Evolutionary conservation across 2,113 vertebrate genomes (phyloP).

Genomic region (Chionodraco myersi): DNA sequence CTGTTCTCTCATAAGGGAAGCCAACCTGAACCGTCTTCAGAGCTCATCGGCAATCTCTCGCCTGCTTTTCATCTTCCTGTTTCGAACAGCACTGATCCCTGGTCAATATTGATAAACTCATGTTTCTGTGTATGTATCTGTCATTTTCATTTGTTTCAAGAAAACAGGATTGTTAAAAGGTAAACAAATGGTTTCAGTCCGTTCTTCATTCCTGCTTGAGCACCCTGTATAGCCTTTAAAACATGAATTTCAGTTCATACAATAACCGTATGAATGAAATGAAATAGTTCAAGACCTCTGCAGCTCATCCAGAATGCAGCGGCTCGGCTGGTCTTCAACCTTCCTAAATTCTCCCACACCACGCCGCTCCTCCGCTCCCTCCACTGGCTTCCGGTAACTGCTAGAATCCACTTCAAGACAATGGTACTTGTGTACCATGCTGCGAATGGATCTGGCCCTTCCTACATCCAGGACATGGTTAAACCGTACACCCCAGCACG

Average conservation of each 20-base stretch:
- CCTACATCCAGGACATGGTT: too few species aligned
- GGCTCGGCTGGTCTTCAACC: too few species aligned
- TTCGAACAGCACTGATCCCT: background rate
- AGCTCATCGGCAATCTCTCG: background rate
- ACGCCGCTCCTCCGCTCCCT: too few species aligned
- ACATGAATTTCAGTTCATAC: background rate
- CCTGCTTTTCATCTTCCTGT: conserved; percentile 9
- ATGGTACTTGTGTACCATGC: too few species aligned
- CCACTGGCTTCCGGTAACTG: too few species aligned
- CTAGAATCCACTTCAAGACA: too few species aligned
- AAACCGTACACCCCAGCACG: too few species aligned
- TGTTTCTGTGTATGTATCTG: background rate
- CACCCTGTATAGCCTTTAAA: background rate
- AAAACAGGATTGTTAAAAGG: background rate
- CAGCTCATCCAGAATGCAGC: too few species aligned
- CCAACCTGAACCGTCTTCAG: conserved; percentile 11
- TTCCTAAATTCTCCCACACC: too few species aligned
- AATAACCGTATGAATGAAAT: background rate
- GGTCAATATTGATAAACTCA: background rate
- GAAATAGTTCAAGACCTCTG: background rate
- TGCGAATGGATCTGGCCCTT: too few species aligned
- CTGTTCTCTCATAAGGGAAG: background rate
- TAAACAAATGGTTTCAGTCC: background rate
- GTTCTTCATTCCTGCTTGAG: background rate
- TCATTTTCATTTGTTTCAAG: background rate